Conservation (phyloP, 2,797 vertebrate species). For the Sebastes diploproa region DNA sequence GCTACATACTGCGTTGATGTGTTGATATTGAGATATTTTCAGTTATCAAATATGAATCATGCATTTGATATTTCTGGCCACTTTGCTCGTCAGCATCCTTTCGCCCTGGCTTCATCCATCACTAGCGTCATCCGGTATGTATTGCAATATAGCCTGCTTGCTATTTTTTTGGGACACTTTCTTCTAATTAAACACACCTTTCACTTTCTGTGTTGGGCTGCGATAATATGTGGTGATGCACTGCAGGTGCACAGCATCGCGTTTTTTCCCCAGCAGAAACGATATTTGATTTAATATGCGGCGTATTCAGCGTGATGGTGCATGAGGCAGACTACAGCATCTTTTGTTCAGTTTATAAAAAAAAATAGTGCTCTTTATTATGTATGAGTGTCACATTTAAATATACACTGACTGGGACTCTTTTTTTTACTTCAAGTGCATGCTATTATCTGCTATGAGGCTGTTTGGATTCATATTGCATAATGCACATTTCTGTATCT, state of each 20-base stretch:
- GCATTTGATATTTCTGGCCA: constrained; percentile 84
- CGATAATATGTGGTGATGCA: background rate
- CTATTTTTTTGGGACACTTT: constrained; percentile 18
- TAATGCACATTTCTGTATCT: constrained; percentile 28
- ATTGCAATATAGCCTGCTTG: constrained; percentile 50
- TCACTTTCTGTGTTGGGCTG: background rate
- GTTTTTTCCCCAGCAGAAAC: background rate
- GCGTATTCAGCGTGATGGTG: constrained; percentile 65
- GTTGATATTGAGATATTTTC: constrained; percentile 79
- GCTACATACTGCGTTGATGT: constrained; percentile 73
- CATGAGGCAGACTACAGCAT: constrained; percentile 57
- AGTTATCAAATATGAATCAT: constrained; percentile 88
- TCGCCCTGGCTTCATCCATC: constrained; percentile 79
- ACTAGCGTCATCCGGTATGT: constrained; percentile 87
- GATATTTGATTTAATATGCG: constrained; percentile 46
- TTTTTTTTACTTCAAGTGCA: background rate
- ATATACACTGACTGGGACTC: background rate
- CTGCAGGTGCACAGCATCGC: constrained; percentile 8
- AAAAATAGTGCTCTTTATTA: constrained; percentile 24
- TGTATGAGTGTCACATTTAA: constrained; percentile 1
- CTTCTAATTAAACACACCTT: background rate
- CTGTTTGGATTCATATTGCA: constrained; percentile 14
- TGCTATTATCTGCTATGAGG: background rate
- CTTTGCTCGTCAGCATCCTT: constrained; percentile 83
- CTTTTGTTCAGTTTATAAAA: constrained; percentile 55